Evolutionary conservation across 2,888 invertebrate genomes (phyloP), one percentile per base, ranked within the genome.

Genomic region (Drosophila phalerata): DNA sequence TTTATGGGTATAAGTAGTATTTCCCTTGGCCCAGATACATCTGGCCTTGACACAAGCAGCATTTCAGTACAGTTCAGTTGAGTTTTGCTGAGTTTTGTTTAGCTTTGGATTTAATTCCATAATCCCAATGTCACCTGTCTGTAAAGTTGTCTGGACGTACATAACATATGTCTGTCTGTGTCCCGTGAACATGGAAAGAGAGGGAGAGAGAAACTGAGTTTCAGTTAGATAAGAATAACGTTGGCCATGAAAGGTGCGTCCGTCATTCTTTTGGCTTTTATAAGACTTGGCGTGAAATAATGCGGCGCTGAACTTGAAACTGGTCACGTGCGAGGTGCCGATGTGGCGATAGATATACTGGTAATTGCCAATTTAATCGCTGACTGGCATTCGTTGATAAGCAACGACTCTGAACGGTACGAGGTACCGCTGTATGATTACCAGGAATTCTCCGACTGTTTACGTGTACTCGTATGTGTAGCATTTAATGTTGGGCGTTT

Each of bases 341-440:
- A 69, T 81, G 86, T 79, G 83, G 76, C 77, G 86, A 83, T 85
- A 85, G 78, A 72, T 81, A 83, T 78, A 72, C 78, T 78, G 62
- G 76, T 76, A 85, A 83, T 85, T 85, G 88, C 69, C 81, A 85
- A 85, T 88, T 70, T 83, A 83, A 85, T 88, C 83, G 86, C 81
- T 73, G 72, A 57, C 74, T 74, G 72, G 71, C 72, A 73, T 82
- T 66, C 70, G 57, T 63, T 87, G 88, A 85, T 85, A 85, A 88
- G 60, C 57, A 25, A 60, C 42, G 45, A 37, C 25, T 22, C 10
- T 49, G 28, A 28, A 28, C 28, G 32, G 22, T 22, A 19, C 30
- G 32, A 51, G 17, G 56, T 66, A 55, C 22, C 22, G 22, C 68
- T 42, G 8, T 49, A 34, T 34, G 28, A 17, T 22, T 55, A 34